Conservation (phyloP, 1,140 invertebrate genomes). For the Papilio polyxenes region DNA sequence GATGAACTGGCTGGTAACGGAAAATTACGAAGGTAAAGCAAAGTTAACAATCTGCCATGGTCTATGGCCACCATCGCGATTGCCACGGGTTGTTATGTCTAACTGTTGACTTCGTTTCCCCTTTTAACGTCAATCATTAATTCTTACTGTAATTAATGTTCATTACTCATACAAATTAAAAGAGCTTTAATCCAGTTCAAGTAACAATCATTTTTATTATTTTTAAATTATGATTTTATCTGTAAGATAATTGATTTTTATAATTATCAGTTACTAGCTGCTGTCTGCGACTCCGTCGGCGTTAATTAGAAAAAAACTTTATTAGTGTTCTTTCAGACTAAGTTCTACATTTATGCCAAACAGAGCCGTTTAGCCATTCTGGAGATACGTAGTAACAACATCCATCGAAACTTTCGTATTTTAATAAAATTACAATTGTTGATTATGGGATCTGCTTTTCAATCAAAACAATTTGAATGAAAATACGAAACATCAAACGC, state of each 20-base stretch:
- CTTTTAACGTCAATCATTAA: conserved; percentile 33
- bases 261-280: too few species aligned
- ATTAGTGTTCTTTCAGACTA: too few species aligned
- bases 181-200: neutral
- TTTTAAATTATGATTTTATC: neutral
- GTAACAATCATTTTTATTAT: neutral
- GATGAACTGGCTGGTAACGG: conserved; percentile 30
- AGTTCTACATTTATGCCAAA: too few species aligned
- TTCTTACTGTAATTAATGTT: conserved; percentile 38
- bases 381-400: too few species aligned
- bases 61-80: conserved; percentile 42
- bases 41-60: conserved; percentile 45
- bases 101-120: conserved; percentile 28
- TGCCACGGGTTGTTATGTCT: conserved; percentile 39
- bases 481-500: neutral
- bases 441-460: too few species aligned
- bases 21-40: conserved; percentile 39
- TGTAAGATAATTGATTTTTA: neutral
- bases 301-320: too few species aligned
- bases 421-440: too few species aligned
- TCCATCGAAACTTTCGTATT: too few species aligned
- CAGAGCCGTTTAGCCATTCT: too few species aligned
- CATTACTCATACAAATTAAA: conserved; percentile 11
- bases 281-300: too few species aligned
- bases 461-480: neutral